A percentile compares a stretch with the other conserved stretches of the same genome.
These are phyloP conservation scores for Nesidiocoris tenuis DNA, from an alignment of 2,888 invertebrate genomes.

Conservation along the genomic window DNA sequence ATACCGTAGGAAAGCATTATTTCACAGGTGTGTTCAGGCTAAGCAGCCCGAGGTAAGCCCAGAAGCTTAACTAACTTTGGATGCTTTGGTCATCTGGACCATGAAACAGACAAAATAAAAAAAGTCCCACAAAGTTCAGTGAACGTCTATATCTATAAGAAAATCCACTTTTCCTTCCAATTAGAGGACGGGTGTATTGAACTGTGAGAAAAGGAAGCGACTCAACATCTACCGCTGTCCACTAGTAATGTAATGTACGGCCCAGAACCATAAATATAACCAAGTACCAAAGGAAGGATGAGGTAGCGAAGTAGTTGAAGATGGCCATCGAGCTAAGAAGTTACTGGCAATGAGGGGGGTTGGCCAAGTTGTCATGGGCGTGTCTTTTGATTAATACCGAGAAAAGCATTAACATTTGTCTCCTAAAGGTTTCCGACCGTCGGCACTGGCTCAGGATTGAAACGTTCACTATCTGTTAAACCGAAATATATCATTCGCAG, in stretches of 20 bases:
- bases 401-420: slow-evolving; percentile 34
- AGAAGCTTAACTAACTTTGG: too few relatives aligned
- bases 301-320: background rate
- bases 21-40: too few relatives aligned
- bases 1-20: too few relatives aligned
- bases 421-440: slow-evolving; percentile 14
- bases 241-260: background rate
- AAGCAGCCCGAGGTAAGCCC: too few relatives aligned
- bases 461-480: slow-evolving; percentile 28
- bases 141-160: too few relatives aligned
- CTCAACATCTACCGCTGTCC: background rate
- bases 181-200: too few relatives aligned
- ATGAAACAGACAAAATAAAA: too few relatives aligned
- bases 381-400: slow-evolving; percentile 34
- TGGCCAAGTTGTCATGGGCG: slow-evolving; percentile 11
- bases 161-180: too few relatives aligned
- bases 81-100: too few relatives aligned
- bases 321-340: background rate
- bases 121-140: too few relatives aligned
- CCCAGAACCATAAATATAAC: background rate
- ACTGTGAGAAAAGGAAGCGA: background rate
- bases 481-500: slow-evolving; percentile 17
- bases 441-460: slow-evolving; percentile 8
- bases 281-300: background rate
- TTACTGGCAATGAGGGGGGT: background rate